phyloP scores from a whole-genome alignment of 1,140 invertebrate genomes.

The Cotesia glomerata region DNA sequence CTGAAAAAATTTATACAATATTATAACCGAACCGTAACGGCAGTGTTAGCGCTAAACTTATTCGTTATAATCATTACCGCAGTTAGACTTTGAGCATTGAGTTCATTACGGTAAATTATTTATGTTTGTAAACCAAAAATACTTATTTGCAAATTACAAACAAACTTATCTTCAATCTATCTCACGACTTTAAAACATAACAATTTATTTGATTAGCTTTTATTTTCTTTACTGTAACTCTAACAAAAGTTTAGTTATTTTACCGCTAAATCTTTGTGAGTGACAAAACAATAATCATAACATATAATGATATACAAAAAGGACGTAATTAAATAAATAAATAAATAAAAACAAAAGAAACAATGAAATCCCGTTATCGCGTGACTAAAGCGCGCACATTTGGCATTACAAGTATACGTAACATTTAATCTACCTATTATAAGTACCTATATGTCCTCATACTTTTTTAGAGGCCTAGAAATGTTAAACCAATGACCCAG shows the following conservation, averaged over 20 bases:
- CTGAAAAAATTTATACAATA: neutral
- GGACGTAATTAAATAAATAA: neutral
- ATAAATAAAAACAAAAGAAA: neutral
- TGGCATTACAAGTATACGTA: neutral
- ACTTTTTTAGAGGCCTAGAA: neutral
- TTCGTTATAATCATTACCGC: neutral
- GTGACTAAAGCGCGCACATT: neutral
- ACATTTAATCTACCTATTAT: neutral
- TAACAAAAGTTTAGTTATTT: no score
- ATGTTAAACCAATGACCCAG: slow-evolving; percentile 12
- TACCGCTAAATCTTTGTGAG: no score
- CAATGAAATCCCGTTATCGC: neutral
- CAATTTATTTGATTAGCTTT: no score
- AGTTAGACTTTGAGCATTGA: slow-evolving; percentile 7
- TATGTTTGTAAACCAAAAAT: neutral
- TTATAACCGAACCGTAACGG: neutral
- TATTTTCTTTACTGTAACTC: no score
- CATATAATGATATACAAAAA: neutral
- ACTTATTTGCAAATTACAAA: no score
- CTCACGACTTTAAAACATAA: no score
- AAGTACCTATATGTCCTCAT: neutral
- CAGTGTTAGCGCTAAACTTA: slow-evolving; percentile 1
- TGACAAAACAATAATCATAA: no score
- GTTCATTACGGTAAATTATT: slow-evolving; percentile 16
- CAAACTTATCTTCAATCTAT: no score